Evolutionary conservation across 2,797 vertebrate genomes (phyloP), one percentile per base, ranked within the genome.

Genomic region (Crenichthys baileyi): DNA sequence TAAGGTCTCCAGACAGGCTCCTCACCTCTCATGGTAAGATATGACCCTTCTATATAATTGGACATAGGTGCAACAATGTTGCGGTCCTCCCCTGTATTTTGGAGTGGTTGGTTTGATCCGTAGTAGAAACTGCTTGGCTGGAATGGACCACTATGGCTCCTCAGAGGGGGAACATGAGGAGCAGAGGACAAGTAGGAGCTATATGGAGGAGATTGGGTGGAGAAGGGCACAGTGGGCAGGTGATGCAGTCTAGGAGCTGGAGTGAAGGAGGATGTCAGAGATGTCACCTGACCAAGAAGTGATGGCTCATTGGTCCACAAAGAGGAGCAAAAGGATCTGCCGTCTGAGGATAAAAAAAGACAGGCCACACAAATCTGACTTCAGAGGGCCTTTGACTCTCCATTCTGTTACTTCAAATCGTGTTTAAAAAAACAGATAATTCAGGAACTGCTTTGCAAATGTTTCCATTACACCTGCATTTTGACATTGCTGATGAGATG

Each of bases 1-100:
- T 94, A 94, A 20, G 91, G 94, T 79, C 94, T 94, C 94, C 93
- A 94, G 0, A 94, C 90, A 77, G 91, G 85, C 86, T 94, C 94
- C 67, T 94, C 94, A 20, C 91, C 91, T 79, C 93, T 87, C 1
- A 91, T 5, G 1, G 90, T 83, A 51, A 92, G 81, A 89, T 87
- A 92, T 8, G 81, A 76, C 79, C 91, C 92, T 55, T 94, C 93
- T 0, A 91, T 89, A 39, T 91, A 92, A 87, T 87, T 91, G 68
- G 73, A 80, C 73, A 93, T 58, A 0, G 88, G 75, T 0, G 88
- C 22, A 67, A 82, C 56, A 0, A 77, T 2, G 1, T 29, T 85
- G 9, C 90, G 87, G 36, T 93, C 92, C 72, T 94, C 93, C 84
- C 86, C 93, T 2, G 67, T 0, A 1, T 41, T 18, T 53, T 87